Evolutionary conservation across 1,140 invertebrate species (phyloP), one percentile per base, ranked within the genome.

Genomic region (Alviniconcha marisindica): DNA sequence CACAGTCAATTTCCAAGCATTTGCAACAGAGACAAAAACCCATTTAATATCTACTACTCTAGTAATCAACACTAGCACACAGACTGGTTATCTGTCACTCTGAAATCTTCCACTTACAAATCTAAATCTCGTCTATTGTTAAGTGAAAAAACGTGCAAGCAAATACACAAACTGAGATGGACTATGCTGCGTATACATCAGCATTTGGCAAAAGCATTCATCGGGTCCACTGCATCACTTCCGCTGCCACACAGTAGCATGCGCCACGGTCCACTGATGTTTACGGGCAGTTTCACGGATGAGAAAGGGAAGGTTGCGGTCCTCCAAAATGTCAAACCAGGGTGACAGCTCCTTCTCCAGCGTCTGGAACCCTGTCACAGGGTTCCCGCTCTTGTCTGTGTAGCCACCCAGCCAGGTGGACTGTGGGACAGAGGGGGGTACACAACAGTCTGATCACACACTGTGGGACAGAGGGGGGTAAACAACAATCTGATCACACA

Each of bases 211-310:
- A 54, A 54, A 54, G 51, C 51, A 54, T 24, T 54, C 12, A n/a
- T n/a, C n/a, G n/a, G n/a, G n/a, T n/a, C n/a, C n/a, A n/a, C n/a
- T n/a, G 24, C 18, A 44, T 74, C 69, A 89, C 82, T 92, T 93
- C 77, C 89, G 86, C 83, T 86, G 89, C 93, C 93, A 93, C 14
- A 93, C 91, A 12, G 92, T 93, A 18, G 89, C 90, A 84, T 93
- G 91, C 40, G 91, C 89, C n/a, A 93, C 91, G 40, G 91, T 91
- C 89, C 90, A 92, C 84, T 93, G 92, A 81, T 92, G 90, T 83
- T 93, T 93, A n/a, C 92, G 84, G 28, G 88, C 88, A 40, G 92
- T 93, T 86, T 93, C 92, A 82, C 91, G 85, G 40, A 93, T 93
- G 66, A 93, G 85, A 80, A 93, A 92, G 5, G 93, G 92, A 87